Conservation (phyloP, 2,888 invertebrate species). For the Cataglyphis rosenhaueri region DNA sequence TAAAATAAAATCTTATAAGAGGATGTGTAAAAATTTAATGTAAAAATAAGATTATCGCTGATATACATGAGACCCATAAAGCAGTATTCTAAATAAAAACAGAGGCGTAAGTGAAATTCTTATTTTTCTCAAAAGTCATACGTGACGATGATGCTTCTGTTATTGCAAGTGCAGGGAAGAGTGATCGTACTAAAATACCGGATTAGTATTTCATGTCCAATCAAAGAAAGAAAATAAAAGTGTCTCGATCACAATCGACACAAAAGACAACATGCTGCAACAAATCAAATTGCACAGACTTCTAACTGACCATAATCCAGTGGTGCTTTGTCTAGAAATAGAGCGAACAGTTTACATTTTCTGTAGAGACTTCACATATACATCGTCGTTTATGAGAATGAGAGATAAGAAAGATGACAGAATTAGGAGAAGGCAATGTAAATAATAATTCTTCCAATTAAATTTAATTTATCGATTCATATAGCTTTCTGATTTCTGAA, state of each 20-base stretch:
- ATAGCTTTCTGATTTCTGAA: neutral
- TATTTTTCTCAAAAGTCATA: constrained; percentile 26
- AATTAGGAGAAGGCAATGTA: constrained; percentile 15
- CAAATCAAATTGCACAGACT: constrained; percentile 79
- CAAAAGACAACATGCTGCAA: constrained; percentile 79
- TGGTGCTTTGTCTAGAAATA: constrained; percentile 82
- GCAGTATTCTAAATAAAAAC: constrained; percentile 27
- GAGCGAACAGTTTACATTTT: constrained; percentile 77
- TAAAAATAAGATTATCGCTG: constrained; percentile 17
- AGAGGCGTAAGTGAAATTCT: constrained; percentile 37
- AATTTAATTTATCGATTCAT: neutral
- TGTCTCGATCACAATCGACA: constrained; percentile 62
- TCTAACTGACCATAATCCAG: constrained; percentile 82
- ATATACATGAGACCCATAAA: constrained; percentile 15
- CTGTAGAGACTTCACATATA: constrained; percentile 60
- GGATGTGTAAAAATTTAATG: neutral
- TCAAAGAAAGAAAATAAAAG: constrained; percentile 64
- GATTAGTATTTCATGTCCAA: constrained; percentile 67
- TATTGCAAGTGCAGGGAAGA: constrained; percentile 39
- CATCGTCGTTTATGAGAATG: constrained; percentile 61
- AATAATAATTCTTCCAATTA: constrained; percentile 14
- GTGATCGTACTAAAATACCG: constrained; percentile 28
- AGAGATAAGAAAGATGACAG: constrained; percentile 44
- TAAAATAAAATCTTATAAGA: constrained; percentile 8
- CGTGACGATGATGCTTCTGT: constrained; percentile 34